phyloP scores from a whole-genome alignment of 2,113 vertebrate species.

The Taxidea taxus region DNA sequence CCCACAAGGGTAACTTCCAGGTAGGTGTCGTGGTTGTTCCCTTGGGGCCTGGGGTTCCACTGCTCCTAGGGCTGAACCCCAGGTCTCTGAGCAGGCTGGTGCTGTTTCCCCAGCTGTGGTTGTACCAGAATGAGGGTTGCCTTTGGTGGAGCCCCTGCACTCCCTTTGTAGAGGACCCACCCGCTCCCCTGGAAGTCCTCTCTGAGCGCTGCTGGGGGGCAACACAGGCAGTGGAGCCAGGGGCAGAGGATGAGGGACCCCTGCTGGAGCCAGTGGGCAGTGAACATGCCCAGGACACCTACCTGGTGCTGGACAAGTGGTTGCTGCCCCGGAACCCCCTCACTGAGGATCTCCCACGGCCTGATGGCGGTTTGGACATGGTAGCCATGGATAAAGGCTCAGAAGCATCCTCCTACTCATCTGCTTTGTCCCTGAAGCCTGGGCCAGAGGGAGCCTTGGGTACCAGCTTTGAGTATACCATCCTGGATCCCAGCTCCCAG shows the following conservation, averaged over 20 bases:
- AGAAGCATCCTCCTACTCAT: constrained; percentile 8
- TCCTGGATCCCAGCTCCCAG: constrained; percentile 72
- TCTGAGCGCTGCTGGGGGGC: constrained; percentile 81
- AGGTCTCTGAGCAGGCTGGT: not conserved
- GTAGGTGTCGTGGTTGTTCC: constrained; percentile 75
- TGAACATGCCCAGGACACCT: constrained; percentile 82
- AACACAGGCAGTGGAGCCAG: constrained; percentile 59
- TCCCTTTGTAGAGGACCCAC: constrained; percentile 81
- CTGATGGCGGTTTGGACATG: not conserved
- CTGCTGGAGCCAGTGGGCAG: constrained; percentile 42
- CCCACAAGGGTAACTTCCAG: constrained; percentile 91
- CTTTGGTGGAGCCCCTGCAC: constrained; percentile 81
- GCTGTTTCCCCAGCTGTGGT: constrained; percentile 84
- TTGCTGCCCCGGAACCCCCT: constrained; percentile 42
- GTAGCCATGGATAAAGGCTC: constrained; percentile 70
- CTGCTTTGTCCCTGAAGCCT: constrained; percentile 62
- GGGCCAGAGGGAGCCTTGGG: constrained; percentile 75
- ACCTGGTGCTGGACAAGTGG: constrained; percentile 85
- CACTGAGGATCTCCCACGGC: not conserved
- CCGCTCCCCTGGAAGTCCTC: constrained; percentile 85
- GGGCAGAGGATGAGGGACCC: constrained; percentile 12
- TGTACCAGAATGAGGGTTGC: constrained; percentile 83
- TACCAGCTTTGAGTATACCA: constrained; percentile 86
- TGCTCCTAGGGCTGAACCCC: not conserved
- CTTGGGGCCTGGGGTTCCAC: not conserved